Evolutionary conservation across 2,113 vertebrate genomes (phyloP), one percentile per base, ranked within the genome.

Genomic region (Chamaea fasciata): DNA sequence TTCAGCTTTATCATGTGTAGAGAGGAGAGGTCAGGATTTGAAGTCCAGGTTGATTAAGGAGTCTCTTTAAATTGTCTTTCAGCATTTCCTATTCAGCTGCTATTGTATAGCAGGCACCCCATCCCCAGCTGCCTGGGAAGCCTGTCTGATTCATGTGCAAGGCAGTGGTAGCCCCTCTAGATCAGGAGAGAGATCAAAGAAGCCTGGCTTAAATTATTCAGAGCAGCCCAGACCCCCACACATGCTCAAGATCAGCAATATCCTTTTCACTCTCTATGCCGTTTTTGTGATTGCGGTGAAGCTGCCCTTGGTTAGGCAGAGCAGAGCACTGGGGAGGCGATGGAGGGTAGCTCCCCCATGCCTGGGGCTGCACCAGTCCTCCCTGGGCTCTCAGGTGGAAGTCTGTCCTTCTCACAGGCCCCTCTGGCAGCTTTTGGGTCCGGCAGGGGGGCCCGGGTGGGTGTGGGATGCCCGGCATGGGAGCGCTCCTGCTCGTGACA

Each of bases 131-230:
- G 2, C 75, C 80, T 19, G 3, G 76, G 82, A 83, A 87, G 88
- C 41, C 39, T 87, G 56, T 69, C 67, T 93, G 83, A 80, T 90
- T 92, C 71, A 31, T 80, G 85, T 78, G 44, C 37, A 3, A 67
- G 88, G 52, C 71, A 52, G 50, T 3, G 2, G n/a, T 60, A 90
- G 71, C 67, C 50, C 19, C 50, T 69, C 63, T 20, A 27, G 74
- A 90, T 30, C 68, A 70, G 86, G 19, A 77, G 35, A 63, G 70
- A 94, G 75, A 93, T 93, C 64, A 96, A 95, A 96, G 93, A 37
- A 67, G 14, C 41, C 52, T 49, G 31, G 7, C 42, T 70, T 96
- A 67, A 96, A 94, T 97, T 88, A 92, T 94, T 91, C 85, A 97
- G 70, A 67, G 79, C 10, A 75, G 53, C 35, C 31, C 83, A 92